A percentile compares a stretch with the other conserved stretches of the same genome.
Evolutionary conservation across 2,797 vertebrate genomes (phyloP).

Genomic region (Nothura maculosa): DNA sequence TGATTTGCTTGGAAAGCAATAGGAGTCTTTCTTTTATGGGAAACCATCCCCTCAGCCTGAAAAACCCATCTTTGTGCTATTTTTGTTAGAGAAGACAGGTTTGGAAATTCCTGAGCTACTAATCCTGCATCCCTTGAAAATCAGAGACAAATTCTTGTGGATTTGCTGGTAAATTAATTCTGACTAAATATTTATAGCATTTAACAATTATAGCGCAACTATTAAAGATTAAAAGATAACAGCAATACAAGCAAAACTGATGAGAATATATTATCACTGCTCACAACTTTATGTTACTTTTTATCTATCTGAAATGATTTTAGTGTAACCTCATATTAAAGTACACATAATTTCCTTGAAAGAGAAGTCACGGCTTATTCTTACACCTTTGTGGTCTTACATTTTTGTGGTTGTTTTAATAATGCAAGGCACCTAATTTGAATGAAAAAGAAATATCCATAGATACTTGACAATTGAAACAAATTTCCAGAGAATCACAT

Average conservation of each 20-base stretch:
- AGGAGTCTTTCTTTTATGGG: background rate
- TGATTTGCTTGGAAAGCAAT: too few species aligned
- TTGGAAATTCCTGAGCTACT: background rate
- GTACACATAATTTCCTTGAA: background rate
- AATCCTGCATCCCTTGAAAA: background rate
- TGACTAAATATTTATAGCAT: too few species aligned
- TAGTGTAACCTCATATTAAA: background rate
- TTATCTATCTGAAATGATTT: background rate
- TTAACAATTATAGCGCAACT: background rate
- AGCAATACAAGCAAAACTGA: background rate
- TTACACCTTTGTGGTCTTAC: background rate
- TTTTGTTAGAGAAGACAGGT: background rate
- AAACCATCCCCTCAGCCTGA: background rate
- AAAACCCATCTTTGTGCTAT: background rate
- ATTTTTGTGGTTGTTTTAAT: slow-evolving; percentile 5
- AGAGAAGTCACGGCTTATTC: background rate
- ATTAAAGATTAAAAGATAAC: background rate
- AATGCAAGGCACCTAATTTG: background rate
- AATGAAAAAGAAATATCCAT: background rate
- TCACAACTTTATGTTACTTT: background rate
- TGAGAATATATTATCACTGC: background rate
- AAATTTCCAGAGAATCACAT: background rate
- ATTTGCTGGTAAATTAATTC: background rate
- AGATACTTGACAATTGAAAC: slow-evolving; percentile 4
- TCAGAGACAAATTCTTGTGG: background rate